Base-by-base conservation (phyloP, 2,888 invertebrate genomes). In the Caenorhabditis afra region DNA sequence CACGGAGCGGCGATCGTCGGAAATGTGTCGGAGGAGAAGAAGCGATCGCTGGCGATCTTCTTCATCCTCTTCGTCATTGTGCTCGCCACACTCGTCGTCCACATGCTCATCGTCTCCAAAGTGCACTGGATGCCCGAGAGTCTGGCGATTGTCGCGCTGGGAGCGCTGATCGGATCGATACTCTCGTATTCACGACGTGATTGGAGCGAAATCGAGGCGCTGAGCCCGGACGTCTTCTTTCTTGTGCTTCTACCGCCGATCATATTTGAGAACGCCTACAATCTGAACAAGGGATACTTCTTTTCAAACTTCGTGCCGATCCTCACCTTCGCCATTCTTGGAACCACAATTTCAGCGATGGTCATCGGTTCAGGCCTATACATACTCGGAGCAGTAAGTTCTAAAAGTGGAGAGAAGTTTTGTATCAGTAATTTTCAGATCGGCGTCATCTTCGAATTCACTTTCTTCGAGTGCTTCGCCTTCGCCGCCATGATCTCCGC, bases 191-290 rank as follows among this genome's bases (percentile, higher is more conserved):
- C 86, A 47, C 68, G 82, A 53, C 77, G 87, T 52, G 89, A 89
- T 68, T 89, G 88, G 88, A 81, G 84, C 50, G 89, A 89, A 64
- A 83, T 84, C 55, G 84, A 84, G 37, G 84, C 84, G 5, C 49
- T 84, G 5, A 81, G 81, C 53, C 84, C 84, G 23, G 99, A 97
- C 20, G 96, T 97, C 22, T 99, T 99, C 91, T 99, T 99, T 90
- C 93, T 99, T 64, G 95, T 99, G 2, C 93, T 99, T 0, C 91
- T 99, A 64, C 99, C 99, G 11, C 99, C 99, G 0, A 99, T 99
- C 68, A 99, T 99, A 87, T 99, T 99, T 92, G 99, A 99, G 91
- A 97, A 97, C 3, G 98, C 98, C 3, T 99, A 98, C 91, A 99
- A 98, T 92, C 93, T 99, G 77, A 98, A 99, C 90, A 99, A 99